Percentiles rank a stretch among this genome's conserved stretches.
Evolutionary conservation across 2,113 vertebrate genomes (phyloP).

Genomic region (Mandrillus leucophaeus): DNA sequence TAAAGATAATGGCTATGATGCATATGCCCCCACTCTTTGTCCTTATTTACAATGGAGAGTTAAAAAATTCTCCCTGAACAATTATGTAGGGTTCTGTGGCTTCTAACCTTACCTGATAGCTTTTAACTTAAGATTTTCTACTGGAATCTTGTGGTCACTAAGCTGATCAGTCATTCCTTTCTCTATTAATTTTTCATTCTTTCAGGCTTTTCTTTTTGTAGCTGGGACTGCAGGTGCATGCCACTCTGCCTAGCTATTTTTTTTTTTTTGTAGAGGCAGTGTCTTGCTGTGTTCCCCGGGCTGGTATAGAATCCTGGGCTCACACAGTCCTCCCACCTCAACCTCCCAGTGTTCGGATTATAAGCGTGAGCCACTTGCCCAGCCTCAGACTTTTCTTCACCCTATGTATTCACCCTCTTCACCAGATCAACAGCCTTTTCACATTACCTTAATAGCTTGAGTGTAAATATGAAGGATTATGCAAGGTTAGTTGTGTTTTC

Average conservation of each 20-base stretch:
- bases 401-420: neutral
- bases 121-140: conserved; percentile 41
- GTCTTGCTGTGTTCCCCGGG: neutral
- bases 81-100: conserved; percentile 22
- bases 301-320: neutral
- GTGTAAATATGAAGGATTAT: neutral
- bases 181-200: neutral
- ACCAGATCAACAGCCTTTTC: neutral
- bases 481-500: neutral
- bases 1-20: neutral
- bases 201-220: neutral
- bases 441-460: conserved; percentile 1
- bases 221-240: neutral
- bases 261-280: neutral
- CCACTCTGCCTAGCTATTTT: neutral
- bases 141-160: neutral
- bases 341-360: neutral
- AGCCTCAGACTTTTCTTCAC: neutral
- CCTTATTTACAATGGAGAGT: neutral
- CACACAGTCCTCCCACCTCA: neutral
- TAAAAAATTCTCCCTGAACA: conserved; percentile 40
- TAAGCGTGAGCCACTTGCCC: neutral
- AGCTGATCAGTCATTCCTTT: neutral
- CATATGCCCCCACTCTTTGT: neutral
- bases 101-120: neutral